Conservation (phyloP, 2,797 vertebrate genomes). For the Acipenser oxyrinchus region DNA sequence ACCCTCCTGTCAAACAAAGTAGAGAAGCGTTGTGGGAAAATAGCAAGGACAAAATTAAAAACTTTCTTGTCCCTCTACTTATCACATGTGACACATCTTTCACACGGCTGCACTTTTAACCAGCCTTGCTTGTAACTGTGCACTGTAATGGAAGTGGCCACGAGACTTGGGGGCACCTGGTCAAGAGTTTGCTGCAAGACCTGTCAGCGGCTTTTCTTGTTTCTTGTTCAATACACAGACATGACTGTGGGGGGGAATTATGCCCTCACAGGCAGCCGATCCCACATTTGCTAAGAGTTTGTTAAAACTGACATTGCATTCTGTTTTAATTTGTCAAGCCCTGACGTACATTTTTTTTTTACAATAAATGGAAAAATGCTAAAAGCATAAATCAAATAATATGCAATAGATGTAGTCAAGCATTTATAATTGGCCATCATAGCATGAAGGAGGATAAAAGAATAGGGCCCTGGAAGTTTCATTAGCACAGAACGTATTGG, state of each 20-base stretch:
- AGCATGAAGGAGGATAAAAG: not conserved
- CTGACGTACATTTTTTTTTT: not conserved
- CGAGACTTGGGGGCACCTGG: not conserved
- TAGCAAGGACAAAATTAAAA: not conserved
- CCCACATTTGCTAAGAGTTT: not conserved
- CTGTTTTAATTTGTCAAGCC: not conserved
- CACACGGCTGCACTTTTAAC: constrained; percentile 26
- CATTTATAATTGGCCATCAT: not conserved
- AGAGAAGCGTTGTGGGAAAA: not conserved
- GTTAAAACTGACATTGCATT: not conserved
- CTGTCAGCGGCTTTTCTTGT: not conserved
- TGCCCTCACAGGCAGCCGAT: not conserved
- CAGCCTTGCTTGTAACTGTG: not conserved
- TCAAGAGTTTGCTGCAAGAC: not conserved
- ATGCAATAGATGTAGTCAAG: not conserved
- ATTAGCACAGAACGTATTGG: not conserved
- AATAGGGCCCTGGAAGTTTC: not conserved
- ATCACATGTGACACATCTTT: constrained; percentile 26
- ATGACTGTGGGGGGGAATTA: not conserved
- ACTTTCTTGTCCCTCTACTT: constrained; percentile 28
- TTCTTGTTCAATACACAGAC: not conserved
- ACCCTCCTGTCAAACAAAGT: constrained; percentile 27
- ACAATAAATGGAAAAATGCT: not conserved
- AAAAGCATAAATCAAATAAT: not conserved
- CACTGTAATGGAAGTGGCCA: not conserved